phyloP scores from a whole-genome alignment of 2,888 invertebrate genomes.

The Cephus runcator region DNA sequence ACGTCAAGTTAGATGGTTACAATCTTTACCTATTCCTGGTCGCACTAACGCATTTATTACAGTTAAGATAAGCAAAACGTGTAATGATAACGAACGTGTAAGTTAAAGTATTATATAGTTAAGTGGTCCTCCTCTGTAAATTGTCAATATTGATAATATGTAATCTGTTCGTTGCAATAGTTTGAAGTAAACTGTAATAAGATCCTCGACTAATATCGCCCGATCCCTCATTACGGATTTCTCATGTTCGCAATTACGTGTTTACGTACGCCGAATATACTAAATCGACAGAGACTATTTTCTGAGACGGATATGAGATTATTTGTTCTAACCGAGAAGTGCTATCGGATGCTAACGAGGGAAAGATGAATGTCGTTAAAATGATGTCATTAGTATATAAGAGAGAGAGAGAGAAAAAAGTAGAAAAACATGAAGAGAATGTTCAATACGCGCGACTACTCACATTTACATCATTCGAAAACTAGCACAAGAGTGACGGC shows the following conservation, averaged over 20 bases:
- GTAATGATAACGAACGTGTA: constrained; percentile 25
- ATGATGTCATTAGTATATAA: background rate
- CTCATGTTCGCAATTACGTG: background rate
- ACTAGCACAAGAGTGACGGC: background rate
- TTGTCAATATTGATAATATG: constrained; percentile 21
- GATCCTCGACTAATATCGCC: background rate
- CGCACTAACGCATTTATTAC: constrained; percentile 21
- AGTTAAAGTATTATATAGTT: constrained; percentile 24
- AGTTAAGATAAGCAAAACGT: constrained; percentile 24
- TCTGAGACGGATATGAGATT: background rate
- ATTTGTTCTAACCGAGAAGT: background rate
- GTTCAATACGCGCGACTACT: background rate
- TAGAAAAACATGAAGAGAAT: background rate
- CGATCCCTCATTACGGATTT: background rate
- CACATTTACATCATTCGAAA: background rate
- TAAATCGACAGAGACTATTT: background rate
- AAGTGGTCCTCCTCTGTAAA: constrained; percentile 28
- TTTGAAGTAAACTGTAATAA: background rate
- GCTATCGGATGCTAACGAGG: background rate
- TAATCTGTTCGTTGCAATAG: background rate
- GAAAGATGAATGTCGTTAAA: background rate
- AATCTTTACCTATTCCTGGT: constrained; percentile 36
- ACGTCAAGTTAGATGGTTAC: constrained; percentile 1
- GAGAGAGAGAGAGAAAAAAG: background rate
- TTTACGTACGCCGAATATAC: background rate